Conservation (phyloP, 2,113 vertebrate genomes). For the Meles meles region DNA sequence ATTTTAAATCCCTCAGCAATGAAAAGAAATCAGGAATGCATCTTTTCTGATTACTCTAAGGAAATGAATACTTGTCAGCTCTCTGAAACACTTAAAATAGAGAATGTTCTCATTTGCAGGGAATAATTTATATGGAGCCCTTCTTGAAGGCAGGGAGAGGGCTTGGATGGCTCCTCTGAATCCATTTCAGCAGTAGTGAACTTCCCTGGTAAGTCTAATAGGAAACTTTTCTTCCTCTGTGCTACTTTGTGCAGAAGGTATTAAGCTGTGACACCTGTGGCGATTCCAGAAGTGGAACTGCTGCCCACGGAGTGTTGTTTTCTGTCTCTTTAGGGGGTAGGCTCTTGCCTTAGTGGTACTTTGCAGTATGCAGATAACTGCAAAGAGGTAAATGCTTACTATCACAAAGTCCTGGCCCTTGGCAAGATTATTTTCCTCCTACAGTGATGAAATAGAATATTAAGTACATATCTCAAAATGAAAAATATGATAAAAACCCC, state of each 20-base stretch:
- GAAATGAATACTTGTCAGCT: neutral
- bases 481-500: neutral
- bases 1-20: neutral
- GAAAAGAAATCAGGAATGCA: neutral
- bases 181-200: neutral
- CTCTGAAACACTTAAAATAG: neutral
- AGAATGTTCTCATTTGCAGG: neutral
- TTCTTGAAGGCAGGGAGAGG: neutral
- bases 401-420: slow-evolving; percentile 52
- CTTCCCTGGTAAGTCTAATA: neutral
- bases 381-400: slow-evolving; percentile 49
- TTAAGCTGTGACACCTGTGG: neutral
- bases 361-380: slow-evolving; percentile 56
- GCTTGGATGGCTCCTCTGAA: neutral
- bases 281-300: neutral
- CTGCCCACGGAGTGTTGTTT: neutral
- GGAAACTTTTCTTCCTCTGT: neutral
- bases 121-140: neutral
- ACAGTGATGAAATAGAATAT: slow-evolving; percentile 73
- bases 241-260: neutral
- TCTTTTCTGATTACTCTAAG: neutral
- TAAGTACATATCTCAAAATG: slow-evolving; percentile 74
- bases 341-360: slow-evolving; percentile 35
- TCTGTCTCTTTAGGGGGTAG: slow-evolving; percentile 24
- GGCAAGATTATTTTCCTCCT: slow-evolving; percentile 69